A percentile compares a stretch with the other conserved stretches of the same genome.
phyloP scores from a whole-genome alignment of 2,797 vertebrate species.

The Capromys pilorides region DNA sequence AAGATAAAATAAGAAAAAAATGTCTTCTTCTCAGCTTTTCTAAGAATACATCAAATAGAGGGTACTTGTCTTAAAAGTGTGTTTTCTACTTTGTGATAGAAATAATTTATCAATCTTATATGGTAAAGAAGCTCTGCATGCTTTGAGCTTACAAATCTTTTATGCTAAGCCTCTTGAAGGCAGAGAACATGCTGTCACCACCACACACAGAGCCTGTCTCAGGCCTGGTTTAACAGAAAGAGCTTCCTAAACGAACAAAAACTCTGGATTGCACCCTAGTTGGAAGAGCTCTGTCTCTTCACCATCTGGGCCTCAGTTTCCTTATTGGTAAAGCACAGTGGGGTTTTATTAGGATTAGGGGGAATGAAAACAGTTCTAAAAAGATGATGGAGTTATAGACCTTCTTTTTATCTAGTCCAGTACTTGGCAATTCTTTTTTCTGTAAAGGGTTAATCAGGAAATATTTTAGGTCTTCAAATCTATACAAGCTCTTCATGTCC shows the following conservation, averaged over 20 bases:
- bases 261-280: neutral
- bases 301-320: neutral
- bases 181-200: neutral
- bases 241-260: neutral
- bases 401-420: neutral
- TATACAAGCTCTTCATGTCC: neutral
- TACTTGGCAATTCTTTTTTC: neutral
- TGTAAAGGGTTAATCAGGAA: neutral
- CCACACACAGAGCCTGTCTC: neutral
- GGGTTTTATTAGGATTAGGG: neutral
- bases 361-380: slow-evolving; percentile 25
- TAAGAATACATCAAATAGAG: neutral
- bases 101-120: neutral
- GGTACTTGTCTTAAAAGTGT: neutral
- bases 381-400: neutral
- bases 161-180: neutral
- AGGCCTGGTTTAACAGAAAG: neutral
- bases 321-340: neutral
- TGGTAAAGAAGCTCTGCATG: neutral
- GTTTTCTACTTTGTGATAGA: neutral
- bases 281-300: neutral
- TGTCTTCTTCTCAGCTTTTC: neutral
- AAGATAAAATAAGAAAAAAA: neutral
- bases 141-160: neutral
- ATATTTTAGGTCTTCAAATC: slow-evolving; percentile 45